A percentile compares a stretch with the other conserved stretches of the same genome.
Evolutionary conservation across 2,888 invertebrate species (phyloP).

Genomic region (Elegia similella): DNA sequence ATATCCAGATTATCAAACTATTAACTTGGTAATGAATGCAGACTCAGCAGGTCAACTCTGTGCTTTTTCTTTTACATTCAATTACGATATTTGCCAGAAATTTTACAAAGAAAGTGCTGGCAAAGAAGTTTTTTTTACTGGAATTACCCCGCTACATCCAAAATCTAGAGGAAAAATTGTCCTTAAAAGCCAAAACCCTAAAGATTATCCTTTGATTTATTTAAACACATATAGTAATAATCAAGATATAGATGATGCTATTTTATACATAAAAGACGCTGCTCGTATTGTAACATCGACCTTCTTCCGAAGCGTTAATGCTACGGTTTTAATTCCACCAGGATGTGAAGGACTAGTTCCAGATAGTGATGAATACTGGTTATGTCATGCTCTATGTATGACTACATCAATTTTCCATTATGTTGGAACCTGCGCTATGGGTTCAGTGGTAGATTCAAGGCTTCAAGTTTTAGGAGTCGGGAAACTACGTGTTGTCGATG

Average conservation of each 20-base stretch:
- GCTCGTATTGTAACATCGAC: not conserved
- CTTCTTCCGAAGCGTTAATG: not conserved
- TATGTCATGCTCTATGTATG: constrained; percentile 5
- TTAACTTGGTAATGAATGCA: constrained; percentile 29
- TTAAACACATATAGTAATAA: not conserved
- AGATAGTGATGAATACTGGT: constrained; percentile 10
- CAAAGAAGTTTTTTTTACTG: constrained; percentile 18
- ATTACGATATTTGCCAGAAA: constrained; percentile 35
- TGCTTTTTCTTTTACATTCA: constrained; percentile 33
- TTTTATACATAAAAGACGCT: not conserved
- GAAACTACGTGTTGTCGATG: constrained; percentile 31
- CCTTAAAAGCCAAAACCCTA: constrained; percentile 21
- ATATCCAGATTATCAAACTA: constrained; percentile 38
- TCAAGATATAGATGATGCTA: constrained; percentile 1
- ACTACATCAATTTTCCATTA: constrained; percentile 32
- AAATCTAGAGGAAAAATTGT: constrained; percentile 30
- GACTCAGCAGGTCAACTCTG: constrained; percentile 34
- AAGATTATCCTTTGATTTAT: constrained; percentile 6
- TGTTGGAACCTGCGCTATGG: constrained; percentile 87
- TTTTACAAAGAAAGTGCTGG: constrained; percentile 24
- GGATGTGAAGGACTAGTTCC: not conserved
- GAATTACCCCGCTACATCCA: constrained; percentile 29
- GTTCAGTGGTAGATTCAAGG: constrained; percentile 83
- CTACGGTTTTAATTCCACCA: not conserved
- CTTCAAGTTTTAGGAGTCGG: constrained; percentile 16